phyloP scores from a whole-genome alignment of 2,113 vertebrate genomes.

The Nyctibius bracteatus region DNA sequence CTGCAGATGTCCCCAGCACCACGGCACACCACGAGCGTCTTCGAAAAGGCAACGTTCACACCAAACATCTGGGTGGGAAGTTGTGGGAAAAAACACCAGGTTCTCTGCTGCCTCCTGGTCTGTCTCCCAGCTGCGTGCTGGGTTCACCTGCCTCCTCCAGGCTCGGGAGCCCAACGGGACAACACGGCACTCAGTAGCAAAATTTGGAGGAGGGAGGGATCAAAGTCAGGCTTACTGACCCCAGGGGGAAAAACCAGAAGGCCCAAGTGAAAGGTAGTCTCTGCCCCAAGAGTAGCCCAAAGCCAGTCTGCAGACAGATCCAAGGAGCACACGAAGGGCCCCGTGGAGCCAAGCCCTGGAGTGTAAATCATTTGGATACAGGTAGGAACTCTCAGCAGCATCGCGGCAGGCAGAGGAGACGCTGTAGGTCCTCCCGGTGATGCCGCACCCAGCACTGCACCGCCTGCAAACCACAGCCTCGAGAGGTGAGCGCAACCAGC shows the following conservation, averaged over 20 bases:
- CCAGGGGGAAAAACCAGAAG: background rate
- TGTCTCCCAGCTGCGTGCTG: constrained; percentile 1
- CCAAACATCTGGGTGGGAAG: background rate
- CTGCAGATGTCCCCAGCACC: background rate
- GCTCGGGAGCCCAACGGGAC: background rate
- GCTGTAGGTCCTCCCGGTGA: background rate
- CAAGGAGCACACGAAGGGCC: background rate
- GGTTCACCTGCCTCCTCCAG: background rate
- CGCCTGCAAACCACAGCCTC: background rate
- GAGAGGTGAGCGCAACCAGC: background rate
- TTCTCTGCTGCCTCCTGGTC: background rate
- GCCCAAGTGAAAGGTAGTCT: background rate
- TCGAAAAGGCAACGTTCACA: background rate
- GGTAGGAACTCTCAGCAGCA: background rate
- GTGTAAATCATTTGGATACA: background rate
- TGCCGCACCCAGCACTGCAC: background rate
- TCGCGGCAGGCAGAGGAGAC: background rate
- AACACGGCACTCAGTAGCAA: background rate
- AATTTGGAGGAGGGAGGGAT: background rate
- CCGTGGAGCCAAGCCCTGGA: background rate
- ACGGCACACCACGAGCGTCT: background rate
- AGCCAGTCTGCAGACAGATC: background rate
- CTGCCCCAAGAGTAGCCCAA: background rate
- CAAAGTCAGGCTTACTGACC: background rate
- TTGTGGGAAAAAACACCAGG: background rate